Percentiles rank a stretch among this genome's conserved stretches.
These are phyloP conservation scores for Andrena marginata DNA, from an alignment of 2,888 invertebrate species.

Conservation along the genomic window DNA sequence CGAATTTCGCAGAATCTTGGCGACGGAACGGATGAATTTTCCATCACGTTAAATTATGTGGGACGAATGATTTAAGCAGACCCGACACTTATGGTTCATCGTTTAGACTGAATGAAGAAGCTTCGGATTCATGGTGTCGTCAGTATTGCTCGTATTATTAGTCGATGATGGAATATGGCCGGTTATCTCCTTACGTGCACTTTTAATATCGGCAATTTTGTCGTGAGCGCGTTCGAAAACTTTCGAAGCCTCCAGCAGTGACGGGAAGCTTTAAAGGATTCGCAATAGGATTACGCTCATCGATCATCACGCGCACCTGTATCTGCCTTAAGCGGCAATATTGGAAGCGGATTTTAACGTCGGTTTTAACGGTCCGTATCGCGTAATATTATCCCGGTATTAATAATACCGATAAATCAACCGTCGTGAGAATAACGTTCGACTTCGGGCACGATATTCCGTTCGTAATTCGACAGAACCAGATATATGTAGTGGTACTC, in stretches of 20 bases:
- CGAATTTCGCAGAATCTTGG: not conserved
- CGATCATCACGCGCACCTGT: conserved; percentile 72
- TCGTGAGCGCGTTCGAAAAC: conserved; percentile 62
- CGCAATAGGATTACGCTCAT: conserved; percentile 73
- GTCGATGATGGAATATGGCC: conserved; percentile 55
- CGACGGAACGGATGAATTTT: not conserved
- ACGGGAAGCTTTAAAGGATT: conserved; percentile 70
- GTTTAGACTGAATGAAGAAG: not conserved
- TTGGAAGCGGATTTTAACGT: conserved; percentile 74
- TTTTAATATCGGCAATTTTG: conserved; percentile 57
- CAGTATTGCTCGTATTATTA: not conserved
- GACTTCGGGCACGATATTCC: conserved; percentile 71
- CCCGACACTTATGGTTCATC: not conserved
- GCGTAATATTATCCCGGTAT: conserved; percentile 77
- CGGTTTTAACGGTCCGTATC: conserved; percentile 73
- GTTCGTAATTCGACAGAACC: conserved; percentile 72
- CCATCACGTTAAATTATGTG: not conserved
- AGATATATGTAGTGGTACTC: conserved; percentile 70
- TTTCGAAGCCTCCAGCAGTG: conserved; percentile 51
- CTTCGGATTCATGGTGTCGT: not conserved
- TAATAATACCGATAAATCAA: conserved; percentile 79
- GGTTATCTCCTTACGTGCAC: conserved; percentile 43
- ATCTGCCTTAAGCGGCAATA: conserved; percentile 74
- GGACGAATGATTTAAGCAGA: not conserved
- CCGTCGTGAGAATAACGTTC: conserved; percentile 72